These are phyloP conservation scores for Macrostomum lignano DNA, from an alignment of 1,140 invertebrate genomes.

Conservation along the genomic window DNA sequence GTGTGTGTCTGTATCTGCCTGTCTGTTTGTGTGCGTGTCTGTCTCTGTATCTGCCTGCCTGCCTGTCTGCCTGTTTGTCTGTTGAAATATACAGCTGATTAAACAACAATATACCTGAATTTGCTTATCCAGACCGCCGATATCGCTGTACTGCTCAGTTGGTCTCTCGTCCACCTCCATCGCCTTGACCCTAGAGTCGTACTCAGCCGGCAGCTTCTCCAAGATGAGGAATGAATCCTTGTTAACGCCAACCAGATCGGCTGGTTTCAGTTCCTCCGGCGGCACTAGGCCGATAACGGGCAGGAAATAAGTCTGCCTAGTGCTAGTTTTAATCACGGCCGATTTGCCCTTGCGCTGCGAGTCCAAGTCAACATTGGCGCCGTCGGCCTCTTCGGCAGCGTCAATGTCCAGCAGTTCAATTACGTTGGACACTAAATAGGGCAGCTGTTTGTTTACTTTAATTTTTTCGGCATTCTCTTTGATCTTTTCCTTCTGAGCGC, in stretches of 20 bases:
- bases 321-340: slow-evolving; percentile 97
- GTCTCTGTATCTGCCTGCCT: no score
- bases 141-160: slow-evolving; percentile 95
- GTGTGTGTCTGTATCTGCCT: no score
- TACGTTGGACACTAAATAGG: slow-evolving; percentile 93
- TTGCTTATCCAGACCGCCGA: slow-evolving; percentile 91
- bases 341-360: slow-evolving; percentile 94
- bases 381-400: slow-evolving; percentile 66
- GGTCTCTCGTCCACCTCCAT: slow-evolving; percentile 99
- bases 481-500: slow-evolving; percentile 83
- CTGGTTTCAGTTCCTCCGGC: slow-evolving; percentile 79
- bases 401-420: slow-evolving; percentile 78
- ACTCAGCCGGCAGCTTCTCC: slow-evolving; percentile 86
- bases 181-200: slow-evolving; percentile 83
- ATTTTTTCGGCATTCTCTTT: slow-evolving; percentile 97
- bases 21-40: no score
- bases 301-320: slow-evolving; percentile 88
- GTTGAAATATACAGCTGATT: slow-evolving; percentile 7
- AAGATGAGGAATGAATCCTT: slow-evolving; percentile 95
- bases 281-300: slow-evolving; percentile 95
- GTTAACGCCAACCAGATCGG: slow-evolving; percentile 90
- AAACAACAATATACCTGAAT: slow-evolving; percentile 52
- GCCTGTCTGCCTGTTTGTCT: no score
- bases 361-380: slow-evolving; percentile 88
- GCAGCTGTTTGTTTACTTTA: slow-evolving; percentile 95